Evolutionary conservation across 2,888 invertebrate genomes (phyloP), one percentile per base, ranked within the genome.

Genomic region (Beris morrisii): DNA sequence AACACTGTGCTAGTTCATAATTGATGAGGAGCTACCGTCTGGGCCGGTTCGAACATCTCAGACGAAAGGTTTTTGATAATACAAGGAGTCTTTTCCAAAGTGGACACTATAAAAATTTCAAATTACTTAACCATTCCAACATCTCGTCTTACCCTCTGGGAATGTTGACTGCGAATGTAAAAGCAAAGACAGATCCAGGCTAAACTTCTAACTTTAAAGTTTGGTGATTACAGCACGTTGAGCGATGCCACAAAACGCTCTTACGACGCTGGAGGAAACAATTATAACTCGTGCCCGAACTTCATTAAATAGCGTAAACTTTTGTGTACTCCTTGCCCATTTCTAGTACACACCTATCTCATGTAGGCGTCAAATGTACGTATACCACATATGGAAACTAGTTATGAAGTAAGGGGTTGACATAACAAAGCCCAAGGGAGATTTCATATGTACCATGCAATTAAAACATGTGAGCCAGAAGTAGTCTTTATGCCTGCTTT

Each of bases 281-380:
- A 69, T 69, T 69, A 69, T 69, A 67, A 69, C 67, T 69, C 61
- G 31, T 64, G 67, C 61, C 22, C 66, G 64, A 69, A 69, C 69
- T 69, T 69, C 67, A 69, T 69, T 69, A 69, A 69, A 69, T 67
- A 66, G 65, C 66, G 67, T 69, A 69, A 69, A 69, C 69, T 69
- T 69, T 69, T 68, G 64, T 66, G 38, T 52, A 56, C 54, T 45
- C 65, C 68, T 52, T 38, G 38, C 38, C 38, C 38, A 38, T 38
- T 38, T 22, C 38, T 9, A 38, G 38, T 22, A 22, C 38, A 5
- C 38, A 38, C 38, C 9, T 38, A 38, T 38, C 38, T 38, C 38
- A 38, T 38, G 38, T 38, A 38, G 7, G 1, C 38, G 38, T 38
- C 38, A 38, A 1, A 38, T 38, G 9, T 38, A 38, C 38, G 9